These are phyloP conservation scores for Tokudaia tokunoshimensis DNA, from an alignment of 2,797 vertebrate genomes.

Conservation along the genomic window DNA sequence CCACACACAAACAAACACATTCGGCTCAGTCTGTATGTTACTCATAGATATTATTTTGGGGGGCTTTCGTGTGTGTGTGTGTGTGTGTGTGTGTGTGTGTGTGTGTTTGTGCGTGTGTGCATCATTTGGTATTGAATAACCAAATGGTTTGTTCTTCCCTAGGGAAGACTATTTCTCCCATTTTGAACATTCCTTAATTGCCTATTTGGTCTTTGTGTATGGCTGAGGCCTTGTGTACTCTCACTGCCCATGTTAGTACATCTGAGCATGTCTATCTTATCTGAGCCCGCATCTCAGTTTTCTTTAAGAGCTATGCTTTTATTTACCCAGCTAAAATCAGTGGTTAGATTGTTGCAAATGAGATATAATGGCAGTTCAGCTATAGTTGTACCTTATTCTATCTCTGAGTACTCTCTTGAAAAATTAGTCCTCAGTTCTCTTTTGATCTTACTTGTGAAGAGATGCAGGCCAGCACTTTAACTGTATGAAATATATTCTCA, in stretches of 20 bases:
- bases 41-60: not conserved
- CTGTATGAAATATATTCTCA: conserved; percentile 21
- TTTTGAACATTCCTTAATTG: not conserved
- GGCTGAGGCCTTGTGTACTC: not conserved
- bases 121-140: not conserved
- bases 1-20: not conserved
- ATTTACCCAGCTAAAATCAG: not conserved
- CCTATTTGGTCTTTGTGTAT: not conserved
- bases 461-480: not conserved
- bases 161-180: not conserved
- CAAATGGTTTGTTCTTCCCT: not conserved
- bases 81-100: not conserved
- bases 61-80: not conserved
- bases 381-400: not conserved
- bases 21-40: not conserved
- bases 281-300: not conserved
- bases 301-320: not conserved
- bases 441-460: not conserved
- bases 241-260: not conserved
- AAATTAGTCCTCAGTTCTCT: not conserved
- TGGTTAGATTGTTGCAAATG: not conserved
- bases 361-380: not conserved
- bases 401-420: not conserved
- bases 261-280: not conserved
- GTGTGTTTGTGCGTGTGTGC: not conserved